These are phyloP conservation scores for Hippasteria phrygiana DNA, from an alignment of 53 echinoderm and acorn worm species.

Conservation along the genomic window DNA sequence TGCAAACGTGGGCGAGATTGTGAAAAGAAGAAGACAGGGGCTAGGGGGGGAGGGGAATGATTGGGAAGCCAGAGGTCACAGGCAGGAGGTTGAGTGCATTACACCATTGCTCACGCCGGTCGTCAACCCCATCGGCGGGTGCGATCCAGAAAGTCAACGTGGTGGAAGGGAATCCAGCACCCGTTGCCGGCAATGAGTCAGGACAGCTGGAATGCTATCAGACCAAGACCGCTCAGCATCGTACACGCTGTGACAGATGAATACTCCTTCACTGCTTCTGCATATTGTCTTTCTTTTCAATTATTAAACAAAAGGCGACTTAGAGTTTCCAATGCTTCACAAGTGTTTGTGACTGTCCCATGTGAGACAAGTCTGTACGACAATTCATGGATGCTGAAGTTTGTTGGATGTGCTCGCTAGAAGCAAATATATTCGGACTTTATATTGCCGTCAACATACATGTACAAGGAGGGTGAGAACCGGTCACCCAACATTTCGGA, in stretches of 20 bases:
- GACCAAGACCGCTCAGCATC: not conserved
- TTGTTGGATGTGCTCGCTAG: too few relatives aligned
- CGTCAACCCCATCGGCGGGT: conserved; percentile 39
- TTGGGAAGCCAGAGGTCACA: not conserved
- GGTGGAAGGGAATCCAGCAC: conserved; percentile 43
- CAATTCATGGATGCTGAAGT: too few relatives aligned
- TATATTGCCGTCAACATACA: too few relatives aligned
- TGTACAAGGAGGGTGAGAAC: too few relatives aligned
- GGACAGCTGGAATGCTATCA: conserved; percentile 12
- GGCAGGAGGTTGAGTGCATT: conserved; percentile 47
- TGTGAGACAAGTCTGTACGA: too few relatives aligned
- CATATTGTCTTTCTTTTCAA: too few relatives aligned
- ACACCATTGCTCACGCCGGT: conserved; percentile 29
- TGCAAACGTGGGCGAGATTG: conserved; percentile 14
- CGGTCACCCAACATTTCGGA: too few relatives aligned
- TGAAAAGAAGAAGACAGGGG: not conserved
- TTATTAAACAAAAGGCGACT: too few relatives aligned
- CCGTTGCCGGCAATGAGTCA: conserved; percentile 20
- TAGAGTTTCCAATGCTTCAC: too few relatives aligned
- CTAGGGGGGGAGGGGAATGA: not conserved
- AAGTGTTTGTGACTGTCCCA: too few relatives aligned
- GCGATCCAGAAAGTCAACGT: conserved; percentile 60
- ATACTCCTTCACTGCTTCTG: too few relatives aligned
- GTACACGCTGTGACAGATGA: not conserved
- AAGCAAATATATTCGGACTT: too few relatives aligned